Evolutionary conservation across 2,113 vertebrate species (phyloP).

Genomic region (Telmatochromis sp.): DNA sequence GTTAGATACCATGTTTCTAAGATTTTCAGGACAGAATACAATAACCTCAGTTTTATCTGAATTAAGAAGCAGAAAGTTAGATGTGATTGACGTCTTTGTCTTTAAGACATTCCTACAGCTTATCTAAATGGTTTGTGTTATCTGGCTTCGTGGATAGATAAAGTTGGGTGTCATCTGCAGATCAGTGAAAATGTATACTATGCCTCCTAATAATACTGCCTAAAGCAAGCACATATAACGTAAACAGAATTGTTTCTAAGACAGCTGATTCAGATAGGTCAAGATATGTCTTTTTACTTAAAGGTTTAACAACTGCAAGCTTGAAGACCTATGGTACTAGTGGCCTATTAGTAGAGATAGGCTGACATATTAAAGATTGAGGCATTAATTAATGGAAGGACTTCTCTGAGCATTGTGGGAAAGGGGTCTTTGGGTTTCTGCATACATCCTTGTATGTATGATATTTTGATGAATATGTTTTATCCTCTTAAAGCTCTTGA

Average conservation of each 20-base stretch:
- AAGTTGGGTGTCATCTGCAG: neutral
- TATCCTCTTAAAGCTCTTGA: neutral
- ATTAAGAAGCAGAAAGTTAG: neutral
- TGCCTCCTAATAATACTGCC: neutral
- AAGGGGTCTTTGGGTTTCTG: neutral
- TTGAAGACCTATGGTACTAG: neutral
- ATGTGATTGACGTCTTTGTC: neutral
- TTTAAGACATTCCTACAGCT: neutral
- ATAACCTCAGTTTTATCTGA: neutral
- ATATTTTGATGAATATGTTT: neutral
- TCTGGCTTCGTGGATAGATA: neutral
- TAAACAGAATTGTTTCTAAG: neutral
- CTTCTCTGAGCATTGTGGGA: neutral
- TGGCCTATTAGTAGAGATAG: neutral
- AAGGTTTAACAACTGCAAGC: neutral
- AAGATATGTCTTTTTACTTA: neutral
- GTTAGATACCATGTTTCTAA: neutral
- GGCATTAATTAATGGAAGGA: neutral
- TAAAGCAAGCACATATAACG: neutral
- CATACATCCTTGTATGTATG: neutral
- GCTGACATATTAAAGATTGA: neutral
- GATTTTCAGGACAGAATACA: neutral
- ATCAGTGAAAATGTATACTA: neutral
- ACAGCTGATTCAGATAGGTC: neutral
- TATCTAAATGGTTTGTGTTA: neutral